Percentiles rank a stretch among this genome's conserved stretches.
Conservation (phyloP, 2,888 invertebrate genomes). For the Lamproptera curius region DNA sequence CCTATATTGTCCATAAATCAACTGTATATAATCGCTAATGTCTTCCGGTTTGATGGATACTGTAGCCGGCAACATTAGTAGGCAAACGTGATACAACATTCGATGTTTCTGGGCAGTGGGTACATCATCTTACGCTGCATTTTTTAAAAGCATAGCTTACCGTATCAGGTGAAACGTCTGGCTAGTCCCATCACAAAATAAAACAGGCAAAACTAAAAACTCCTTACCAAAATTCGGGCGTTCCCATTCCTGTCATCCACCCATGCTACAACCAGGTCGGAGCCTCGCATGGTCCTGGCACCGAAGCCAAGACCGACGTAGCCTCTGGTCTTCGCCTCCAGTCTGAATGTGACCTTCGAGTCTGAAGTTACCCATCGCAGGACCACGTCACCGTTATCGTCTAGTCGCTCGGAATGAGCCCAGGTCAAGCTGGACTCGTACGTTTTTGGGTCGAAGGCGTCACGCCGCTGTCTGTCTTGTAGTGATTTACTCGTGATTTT, state of each 20-base stretch:
- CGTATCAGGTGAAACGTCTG: slow-evolving; percentile 21
- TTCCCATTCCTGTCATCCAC: slow-evolving; percentile 83
- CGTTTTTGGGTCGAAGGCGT: slow-evolving; percentile 65
- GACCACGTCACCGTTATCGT: slow-evolving; percentile 73
- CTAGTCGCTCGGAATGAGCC: slow-evolving; percentile 78
- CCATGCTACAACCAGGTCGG: slow-evolving; percentile 95
- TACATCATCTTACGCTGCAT: too few species aligned
- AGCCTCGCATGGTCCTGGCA: slow-evolving; percentile 86
- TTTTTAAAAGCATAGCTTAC: too few species aligned
- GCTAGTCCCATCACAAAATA: too few species aligned
- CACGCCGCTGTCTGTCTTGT: slow-evolving; percentile 60
- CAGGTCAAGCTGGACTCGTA: slow-evolving; percentile 71
- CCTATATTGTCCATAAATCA: too few species aligned
- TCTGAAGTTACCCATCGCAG: slow-evolving; percentile 87
- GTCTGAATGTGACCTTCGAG: slow-evolving; percentile 88
- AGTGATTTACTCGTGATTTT: slow-evolving; percentile 53
- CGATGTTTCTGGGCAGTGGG: too few species aligned
- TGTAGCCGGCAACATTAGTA: too few species aligned
- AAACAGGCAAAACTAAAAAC: not conserved
- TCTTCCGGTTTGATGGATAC: too few species aligned
- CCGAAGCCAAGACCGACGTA: slow-evolving; percentile 94
- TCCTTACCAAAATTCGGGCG: slow-evolving; percentile 88
- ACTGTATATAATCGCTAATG: too few species aligned
- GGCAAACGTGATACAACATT: too few species aligned
- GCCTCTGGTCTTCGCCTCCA: slow-evolving; percentile 90